Conservation (phyloP, 2,888 invertebrate species). For the Capitulum mitella region DNA sequence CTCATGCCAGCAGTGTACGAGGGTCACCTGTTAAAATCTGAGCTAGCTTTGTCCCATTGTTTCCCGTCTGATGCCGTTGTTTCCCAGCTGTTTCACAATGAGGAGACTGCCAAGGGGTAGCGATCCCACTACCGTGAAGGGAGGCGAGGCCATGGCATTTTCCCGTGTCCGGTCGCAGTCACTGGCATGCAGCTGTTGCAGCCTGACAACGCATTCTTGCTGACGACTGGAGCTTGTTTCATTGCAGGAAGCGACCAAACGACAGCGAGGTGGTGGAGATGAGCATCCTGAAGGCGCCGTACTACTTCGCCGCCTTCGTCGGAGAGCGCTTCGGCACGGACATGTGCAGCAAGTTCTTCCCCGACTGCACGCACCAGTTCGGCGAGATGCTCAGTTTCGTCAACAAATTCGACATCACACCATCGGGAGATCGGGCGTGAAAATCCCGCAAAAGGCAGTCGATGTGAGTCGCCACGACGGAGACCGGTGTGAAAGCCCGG, state of each 20-base stretch:
- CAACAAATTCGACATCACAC: conserved; percentile 15
- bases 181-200: background rate
- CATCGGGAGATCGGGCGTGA: background rate
- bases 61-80: no score
- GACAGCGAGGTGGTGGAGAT: background rate
- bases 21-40: no score
- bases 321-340: background rate
- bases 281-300: conserved; percentile 24
- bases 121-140: no score
- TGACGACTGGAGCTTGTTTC: background rate
- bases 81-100: no score
- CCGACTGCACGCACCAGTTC: conserved; percentile 25
- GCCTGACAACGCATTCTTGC: background rate
- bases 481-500: no score
- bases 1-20: no score
- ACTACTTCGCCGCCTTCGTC: conserved; percentile 23
- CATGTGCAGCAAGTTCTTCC: conserved; percentile 22
- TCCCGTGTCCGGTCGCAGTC: no score
- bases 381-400: conserved; percentile 5
- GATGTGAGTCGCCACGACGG: no score
- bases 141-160: no score
- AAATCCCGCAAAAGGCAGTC: no score
- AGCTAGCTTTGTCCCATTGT: no score
- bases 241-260: background rate
- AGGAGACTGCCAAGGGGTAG: no score